Base-by-base conservation (phyloP, 2,888 invertebrate genomes). In the Pristionchus mayeri region DNA sequence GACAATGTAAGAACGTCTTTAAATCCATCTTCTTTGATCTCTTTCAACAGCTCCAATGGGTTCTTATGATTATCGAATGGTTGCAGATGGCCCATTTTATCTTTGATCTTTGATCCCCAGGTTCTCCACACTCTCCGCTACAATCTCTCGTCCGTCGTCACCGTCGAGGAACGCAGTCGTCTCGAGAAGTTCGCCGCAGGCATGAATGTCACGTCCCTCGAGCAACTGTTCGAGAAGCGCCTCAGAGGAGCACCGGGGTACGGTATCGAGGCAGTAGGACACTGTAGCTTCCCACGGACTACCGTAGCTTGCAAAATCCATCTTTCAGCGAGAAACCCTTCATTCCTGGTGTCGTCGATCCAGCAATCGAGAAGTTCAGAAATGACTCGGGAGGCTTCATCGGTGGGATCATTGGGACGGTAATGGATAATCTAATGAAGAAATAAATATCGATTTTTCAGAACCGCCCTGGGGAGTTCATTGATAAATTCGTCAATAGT, bases 121-220 rank as follows among this genome's bases (percentile, higher is more conserved):
- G 71, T 71, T 18, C 76, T 78, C 30, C 50, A 78, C 3, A 78
- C 48, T 1, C 76, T 78, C 30, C 48, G 52, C 18, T 50, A 78
- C 50, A 78, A 78, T 7, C 50, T 52, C 18, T 78, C 76, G 11
- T 13, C 27, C 21, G n/a, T 78, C 18, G 30, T 78, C 24, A 78
- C 7, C 18, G 18, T 4, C 0, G 76, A 78, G 3, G 76, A 78
- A 18, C 48, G 76, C 11, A 18, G 3, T 6, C 21, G 18, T 2
- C 76, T 78, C 16, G 50, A 50, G 18, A 50, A 78, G n/a, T 78
- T n/a, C 30, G 76, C 50, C 4, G 11, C 48, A 13, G 76, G 27
- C 0, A 48, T 9, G 21, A 78, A 78, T 16, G 4, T 50, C n/a
- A 48, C 50, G 18, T 78, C 76, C 16, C 18, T 78, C 6, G 76